phyloP scores from a whole-genome alignment of 53 echinoderm and acorn worm genomes.

The Pentamera pediparva region DNA sequence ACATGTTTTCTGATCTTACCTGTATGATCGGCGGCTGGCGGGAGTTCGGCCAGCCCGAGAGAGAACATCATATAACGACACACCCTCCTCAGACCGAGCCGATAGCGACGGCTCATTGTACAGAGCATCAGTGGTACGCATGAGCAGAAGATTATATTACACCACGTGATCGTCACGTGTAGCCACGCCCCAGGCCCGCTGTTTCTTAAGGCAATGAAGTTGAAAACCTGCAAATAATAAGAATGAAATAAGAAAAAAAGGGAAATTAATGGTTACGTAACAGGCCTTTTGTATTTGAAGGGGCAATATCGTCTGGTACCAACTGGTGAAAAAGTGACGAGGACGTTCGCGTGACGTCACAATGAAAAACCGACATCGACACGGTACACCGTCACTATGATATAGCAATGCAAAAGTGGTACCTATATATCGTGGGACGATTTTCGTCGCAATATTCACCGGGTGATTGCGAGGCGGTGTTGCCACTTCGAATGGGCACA shows the following conservation, averaged over 20 bases:
- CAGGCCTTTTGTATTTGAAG: too few relatives aligned
- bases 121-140: conserved; percentile 67
- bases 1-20: neutral
- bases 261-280: too few relatives aligned
- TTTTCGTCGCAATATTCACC: too few relatives aligned
- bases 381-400: too few relatives aligned
- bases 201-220: conserved; percentile 47
- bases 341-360: too few relatives aligned
- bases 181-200: conserved; percentile 46
- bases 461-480: too few relatives aligned
- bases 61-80: conserved; percentile 33
- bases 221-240: conserved; percentile 52
- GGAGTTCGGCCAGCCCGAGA: conserved; percentile 43
- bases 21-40: neutral
- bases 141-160: conserved; percentile 38
- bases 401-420: too few relatives aligned
- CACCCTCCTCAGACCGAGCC: conserved; percentile 48
- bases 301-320: too few relatives aligned
- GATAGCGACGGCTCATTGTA: conserved; percentile 56
- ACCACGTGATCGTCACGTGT: conserved; percentile 74
- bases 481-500: too few relatives aligned
- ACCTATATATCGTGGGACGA: too few relatives aligned
- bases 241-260: neutral
- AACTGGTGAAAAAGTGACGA: too few relatives aligned
- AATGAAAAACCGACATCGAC: too few relatives aligned